Evolutionary conservation across 1,140 invertebrate species (phyloP), one percentile per base, ranked within the genome.

Genomic region (Stegodyphus dumicola): DNA sequence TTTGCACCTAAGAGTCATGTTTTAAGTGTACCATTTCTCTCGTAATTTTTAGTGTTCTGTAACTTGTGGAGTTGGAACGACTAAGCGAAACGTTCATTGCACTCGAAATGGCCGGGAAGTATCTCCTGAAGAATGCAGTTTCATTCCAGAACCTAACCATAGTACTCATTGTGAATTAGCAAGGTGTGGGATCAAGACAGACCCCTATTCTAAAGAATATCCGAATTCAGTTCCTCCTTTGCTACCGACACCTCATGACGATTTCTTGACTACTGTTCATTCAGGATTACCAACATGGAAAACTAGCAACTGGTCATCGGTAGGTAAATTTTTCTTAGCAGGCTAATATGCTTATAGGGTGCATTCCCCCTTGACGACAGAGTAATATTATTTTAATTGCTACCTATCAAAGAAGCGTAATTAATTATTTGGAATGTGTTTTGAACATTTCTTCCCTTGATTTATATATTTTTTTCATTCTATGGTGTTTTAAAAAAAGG

Each of bases 31-130:
- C 33, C 1, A 33, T 33, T 33, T 33, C 3, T 33, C 33, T 33
- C 33, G 17, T 70, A 48, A n/a, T 54, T 65, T 87, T n/a, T 51
- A 88, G 86, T 88, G 87, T 69, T 86, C 85, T 6, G 67, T 51
- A 5, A 84, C 56, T 13, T 88, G 88, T 88, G 84, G 86, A 13
- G 66, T 15, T 33, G 88, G 87, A 15, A 52, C 74, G 11, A 76
- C 11, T 9, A 17, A 69, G 11, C 86, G 88, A 66, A 33, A 11
- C 18, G 74, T 86, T 6, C 15, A n/a, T 11, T 88, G 78, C 60
- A 6, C 33, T 53, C 60, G 11, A 52, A 54, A 70, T 65, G 80
- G 85, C 6, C 11, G 48, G 71, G 7, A 33, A 51, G 54, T 80
- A n/a, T 2, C 70, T 10, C 3, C 70, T n/a, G 64, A 69, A 52